Percentiles rank a stretch among this genome's conserved stretches.
phyloP scores from a whole-genome alignment of 2,113 vertebrate genomes.

The Grammomys surdaster region DNA sequence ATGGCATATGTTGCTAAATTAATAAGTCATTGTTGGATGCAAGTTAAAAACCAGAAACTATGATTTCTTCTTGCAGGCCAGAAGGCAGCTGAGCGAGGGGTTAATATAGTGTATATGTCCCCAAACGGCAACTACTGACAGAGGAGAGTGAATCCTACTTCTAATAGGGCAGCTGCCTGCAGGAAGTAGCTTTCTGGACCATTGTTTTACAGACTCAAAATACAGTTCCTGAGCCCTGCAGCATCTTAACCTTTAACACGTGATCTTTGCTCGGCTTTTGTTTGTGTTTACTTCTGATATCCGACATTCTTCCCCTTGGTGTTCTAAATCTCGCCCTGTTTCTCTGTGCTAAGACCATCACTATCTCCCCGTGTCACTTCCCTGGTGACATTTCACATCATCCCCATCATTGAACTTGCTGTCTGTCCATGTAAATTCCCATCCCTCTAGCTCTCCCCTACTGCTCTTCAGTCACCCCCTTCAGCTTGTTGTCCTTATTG shows the following conservation, averaged over 20 bases:
- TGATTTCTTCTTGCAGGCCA: conserved; percentile 10
- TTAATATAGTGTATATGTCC: not conserved
- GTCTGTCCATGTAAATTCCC: not conserved
- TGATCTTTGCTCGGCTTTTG: not conserved
- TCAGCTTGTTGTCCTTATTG: conserved; percentile 76
- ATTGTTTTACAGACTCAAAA: conserved; percentile 47
- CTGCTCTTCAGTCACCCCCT: not conserved
- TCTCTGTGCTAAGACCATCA: not conserved
- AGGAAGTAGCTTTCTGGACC: conserved; percentile 41
- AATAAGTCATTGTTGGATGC: not conserved
- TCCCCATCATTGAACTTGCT: not conserved
- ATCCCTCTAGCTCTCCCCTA: not conserved
- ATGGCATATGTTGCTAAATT: not conserved
- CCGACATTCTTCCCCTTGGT: not conserved
- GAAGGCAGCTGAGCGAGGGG: not conserved
- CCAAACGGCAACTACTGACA: not conserved
- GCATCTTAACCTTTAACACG: not conserved
- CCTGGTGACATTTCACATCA: not conserved
- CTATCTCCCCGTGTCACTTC: not conserved
- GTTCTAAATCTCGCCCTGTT: not conserved
- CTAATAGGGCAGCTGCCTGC: conserved; percentile 5
- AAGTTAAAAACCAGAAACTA: conserved; percentile 42
- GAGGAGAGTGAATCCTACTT: not conserved
- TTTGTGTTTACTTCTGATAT: not conserved
- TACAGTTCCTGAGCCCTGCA: not conserved